phyloP scores from a whole-genome alignment of 2,797 vertebrate species.

The Myiothlypis chrysogaster region DNA sequence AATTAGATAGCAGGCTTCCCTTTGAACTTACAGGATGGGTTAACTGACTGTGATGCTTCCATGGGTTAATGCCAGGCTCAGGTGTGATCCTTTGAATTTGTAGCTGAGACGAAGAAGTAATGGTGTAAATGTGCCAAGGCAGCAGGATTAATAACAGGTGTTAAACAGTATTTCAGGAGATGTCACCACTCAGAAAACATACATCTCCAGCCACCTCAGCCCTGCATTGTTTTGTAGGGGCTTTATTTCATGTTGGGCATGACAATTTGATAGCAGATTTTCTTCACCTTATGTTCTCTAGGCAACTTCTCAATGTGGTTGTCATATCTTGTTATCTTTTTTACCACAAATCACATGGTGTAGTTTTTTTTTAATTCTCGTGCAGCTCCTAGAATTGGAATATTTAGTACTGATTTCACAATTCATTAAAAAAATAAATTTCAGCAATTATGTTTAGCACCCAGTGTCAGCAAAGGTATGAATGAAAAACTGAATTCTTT shows the following conservation, averaged over 20 bases:
- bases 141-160: constrained; percentile 37
- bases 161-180: constrained; percentile 10
- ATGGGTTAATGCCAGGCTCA: constrained; percentile 15
- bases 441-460: neutral
- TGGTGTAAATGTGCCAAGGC: neutral
- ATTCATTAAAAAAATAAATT: neutral
- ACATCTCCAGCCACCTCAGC: neutral
- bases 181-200: neutral
- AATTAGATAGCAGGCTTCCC: neutral
- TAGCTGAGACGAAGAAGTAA: neutral
- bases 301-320: neutral
- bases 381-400: neutral
- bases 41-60: constrained; percentile 6
- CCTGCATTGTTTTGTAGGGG: constrained; percentile 4
- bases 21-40: neutral
- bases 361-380: neutral
- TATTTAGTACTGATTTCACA: neutral
- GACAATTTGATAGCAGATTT: constrained; percentile 6
- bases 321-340: neutral
- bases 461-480: neutral
- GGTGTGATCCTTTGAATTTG: neutral
- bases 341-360: neutral
- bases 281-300: neutral
- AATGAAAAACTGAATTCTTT: neutral
- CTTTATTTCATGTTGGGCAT: constrained; percentile 14